Percentiles rank a stretch among this genome's conserved stretches.
phyloP scores from a whole-genome alignment of 2,797 vertebrate species.

The Phrynocephalus vlangalii region DNA sequence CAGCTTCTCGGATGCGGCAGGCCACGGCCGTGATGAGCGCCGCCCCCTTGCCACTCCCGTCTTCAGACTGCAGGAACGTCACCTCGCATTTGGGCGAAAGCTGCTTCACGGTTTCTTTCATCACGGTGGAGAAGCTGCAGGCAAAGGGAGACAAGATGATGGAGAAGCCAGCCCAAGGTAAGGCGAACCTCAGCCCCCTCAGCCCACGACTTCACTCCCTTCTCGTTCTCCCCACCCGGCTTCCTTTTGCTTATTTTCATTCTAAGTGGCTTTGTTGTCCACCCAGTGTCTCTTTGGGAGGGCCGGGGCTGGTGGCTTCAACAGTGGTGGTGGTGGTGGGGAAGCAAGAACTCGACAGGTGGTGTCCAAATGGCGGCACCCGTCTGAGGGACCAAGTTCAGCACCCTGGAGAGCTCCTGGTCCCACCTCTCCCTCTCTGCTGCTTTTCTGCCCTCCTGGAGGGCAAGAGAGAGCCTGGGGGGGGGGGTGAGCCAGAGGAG shows the following conservation, averaged over 20 bases:
- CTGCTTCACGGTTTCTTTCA: conserved; percentile 88
- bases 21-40: conserved; percentile 96
- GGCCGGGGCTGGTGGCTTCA: too few relatives aligned
- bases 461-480: not conserved
- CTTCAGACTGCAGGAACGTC: conserved; percentile 91
- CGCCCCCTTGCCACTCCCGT: conserved; percentile 95
- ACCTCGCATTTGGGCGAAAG: conserved; percentile 91
- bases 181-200: rapidly evolving
- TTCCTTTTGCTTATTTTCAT: not conserved
- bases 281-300: too few relatives aligned
- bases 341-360: too few relatives aligned
- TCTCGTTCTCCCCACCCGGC: too few relatives aligned
- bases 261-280: not conserved
- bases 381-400: too few relatives aligned
- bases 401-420: too few relatives aligned
- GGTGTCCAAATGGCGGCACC: too few relatives aligned
- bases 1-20: conserved; percentile 85
- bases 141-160: not conserved
- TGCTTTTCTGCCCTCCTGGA: not conserved
- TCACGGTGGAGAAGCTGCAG: conserved; percentile 88
- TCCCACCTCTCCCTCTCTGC: too few relatives aligned
- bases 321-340: too few relatives aligned
- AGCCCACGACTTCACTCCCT: rapidly evolving
- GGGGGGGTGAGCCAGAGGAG: too few relatives aligned
- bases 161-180: rapidly evolving